phyloP scores from a whole-genome alignment of 2,888 invertebrate species.

The Neoitamus cyanurus region DNA sequence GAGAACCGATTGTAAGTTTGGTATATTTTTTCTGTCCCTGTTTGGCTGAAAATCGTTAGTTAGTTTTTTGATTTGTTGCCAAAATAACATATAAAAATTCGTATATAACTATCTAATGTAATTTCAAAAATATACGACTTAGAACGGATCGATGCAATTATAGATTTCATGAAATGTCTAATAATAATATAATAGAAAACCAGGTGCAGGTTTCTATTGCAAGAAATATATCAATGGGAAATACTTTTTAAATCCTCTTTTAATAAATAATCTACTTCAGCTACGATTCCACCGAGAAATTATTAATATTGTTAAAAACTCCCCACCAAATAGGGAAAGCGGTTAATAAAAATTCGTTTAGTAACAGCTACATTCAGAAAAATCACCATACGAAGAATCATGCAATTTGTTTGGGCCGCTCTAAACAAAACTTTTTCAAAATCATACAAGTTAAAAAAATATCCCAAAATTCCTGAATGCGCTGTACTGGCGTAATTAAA shows the following conservation, averaged over 20 bases:
- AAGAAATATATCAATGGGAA: not conserved
- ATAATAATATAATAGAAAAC: too few relatives aligned
- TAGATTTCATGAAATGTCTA: too few relatives aligned
- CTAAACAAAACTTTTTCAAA: not conserved
- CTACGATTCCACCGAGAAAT: not conserved
- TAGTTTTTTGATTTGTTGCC: too few relatives aligned
- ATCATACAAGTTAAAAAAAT: not conserved
- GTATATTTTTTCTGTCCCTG: too few relatives aligned
- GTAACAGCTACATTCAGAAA: not conserved
- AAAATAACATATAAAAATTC: too few relatives aligned
- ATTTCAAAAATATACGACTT: too few relatives aligned
- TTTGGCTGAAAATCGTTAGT: too few relatives aligned
- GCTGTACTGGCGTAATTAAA: not conserved
- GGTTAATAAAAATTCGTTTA: not conserved
- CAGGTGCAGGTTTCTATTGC: not conserved
- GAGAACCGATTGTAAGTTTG: too few relatives aligned
- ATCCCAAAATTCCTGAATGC: not conserved
- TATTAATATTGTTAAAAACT: not conserved
- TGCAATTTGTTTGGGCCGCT: not conserved
- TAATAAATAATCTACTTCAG: not conserved
- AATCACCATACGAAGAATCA: not conserved
- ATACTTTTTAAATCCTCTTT: not conserved
- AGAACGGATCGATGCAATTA: too few relatives aligned
- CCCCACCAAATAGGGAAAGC: not conserved
- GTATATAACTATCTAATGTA: too few relatives aligned